Evolutionary conservation across 2,797 vertebrate species (phyloP), one percentile per base, ranked within the genome.

Genomic region (Sciurus vulgaris): DNA sequence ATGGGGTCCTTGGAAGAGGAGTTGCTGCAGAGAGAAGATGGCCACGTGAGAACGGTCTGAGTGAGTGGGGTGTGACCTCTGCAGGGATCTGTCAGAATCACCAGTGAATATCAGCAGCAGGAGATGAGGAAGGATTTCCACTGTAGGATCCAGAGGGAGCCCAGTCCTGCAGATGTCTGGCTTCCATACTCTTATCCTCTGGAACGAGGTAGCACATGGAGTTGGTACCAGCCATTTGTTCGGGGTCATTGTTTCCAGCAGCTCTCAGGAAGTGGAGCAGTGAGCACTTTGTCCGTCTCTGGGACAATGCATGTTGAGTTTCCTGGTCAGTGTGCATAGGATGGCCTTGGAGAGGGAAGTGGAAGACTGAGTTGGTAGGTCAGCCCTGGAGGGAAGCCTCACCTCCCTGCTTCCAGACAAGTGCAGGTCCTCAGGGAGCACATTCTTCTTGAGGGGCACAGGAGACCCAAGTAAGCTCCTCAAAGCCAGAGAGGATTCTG

Each of bases 281-380:
- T 15, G 28, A 47, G 41, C 59, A 26, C 38, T 70, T 35, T n/a
- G 61, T 38, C 33, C 26, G 41, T 76, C 13, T 61, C 59, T 22
- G 33, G 38, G 51, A 47, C 20, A 14, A 3, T 20, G 28, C 2
- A 30, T 38, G 35, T 56, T 59, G 56, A 7, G 7, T 59, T 59
- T 59, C 56, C 24, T 59, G 22, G 56, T 59, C 24, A 59, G 22
- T 18, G 56, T 59, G 72, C 4, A 12, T 4, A n/a, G 72, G 35
- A n/a, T 38, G 10, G 41, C 56, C 8, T 26, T 41, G 47, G 54
- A 0, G 1, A 13, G 1, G n/a, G 10, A 11, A 10, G 1, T 5
- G 41, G 9, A 8, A 59, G n/a, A 2, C 5, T 3, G n/a, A 81
- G 74, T 24, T 3, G 4, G 59, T 10, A 44, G 54, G 22, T 69